Base-by-base conservation (phyloP, 2,113 vertebrate genomes). In the Chaetorhynchus papuensis region DNA sequence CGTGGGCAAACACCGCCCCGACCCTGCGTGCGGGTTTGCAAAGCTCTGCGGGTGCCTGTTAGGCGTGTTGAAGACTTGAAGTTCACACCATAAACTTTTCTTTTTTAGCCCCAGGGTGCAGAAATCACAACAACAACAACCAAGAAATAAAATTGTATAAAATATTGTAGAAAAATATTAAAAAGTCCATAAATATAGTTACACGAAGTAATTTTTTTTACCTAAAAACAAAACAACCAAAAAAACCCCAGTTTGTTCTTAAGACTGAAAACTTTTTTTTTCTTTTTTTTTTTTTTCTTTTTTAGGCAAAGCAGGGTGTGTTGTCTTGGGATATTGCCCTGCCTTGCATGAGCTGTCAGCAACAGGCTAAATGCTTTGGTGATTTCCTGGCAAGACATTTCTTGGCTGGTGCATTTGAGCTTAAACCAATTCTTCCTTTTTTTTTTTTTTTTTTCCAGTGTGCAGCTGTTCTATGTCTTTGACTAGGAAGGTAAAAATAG, bases 321-420 rank as follows among this genome's bases (percentile, higher is more conserved):
- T 86, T 70, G 21, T 30, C 28, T 49, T 95, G 85, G 71, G 82
- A 31, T 42, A 19, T 15, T 50, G 79, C 86, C 71, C 26, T 49
- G 33, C 45, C 57, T 64, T 15, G 11, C 61, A 90, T 76, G 88
- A 93, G 70, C 26, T 94, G 85, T 94, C 63, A 65, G 94, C 70
- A 95, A 21, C 37, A 85, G 45, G n/a, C 94, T 82, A 83, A 94
- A 76, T 83, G 78, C 75, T 75, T 60, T 47, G 28, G 87, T 87
- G 82, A 53, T 96, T 94, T 95, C 88, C 83, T 92, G 83, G 86
- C 7, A 9, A 94, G 86, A 88, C 39, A 3, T 79, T 93, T 77
- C 54, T 86, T 93, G 85, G 92, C 75, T 83, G 76, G 28, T 77
- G 49, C 53, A 17, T 85, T 91, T 89, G 54, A 85, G 68, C 27